Conservation (phyloP, 92 coral and sea anemone species). For the Epizoanthus ramosus region DNA sequence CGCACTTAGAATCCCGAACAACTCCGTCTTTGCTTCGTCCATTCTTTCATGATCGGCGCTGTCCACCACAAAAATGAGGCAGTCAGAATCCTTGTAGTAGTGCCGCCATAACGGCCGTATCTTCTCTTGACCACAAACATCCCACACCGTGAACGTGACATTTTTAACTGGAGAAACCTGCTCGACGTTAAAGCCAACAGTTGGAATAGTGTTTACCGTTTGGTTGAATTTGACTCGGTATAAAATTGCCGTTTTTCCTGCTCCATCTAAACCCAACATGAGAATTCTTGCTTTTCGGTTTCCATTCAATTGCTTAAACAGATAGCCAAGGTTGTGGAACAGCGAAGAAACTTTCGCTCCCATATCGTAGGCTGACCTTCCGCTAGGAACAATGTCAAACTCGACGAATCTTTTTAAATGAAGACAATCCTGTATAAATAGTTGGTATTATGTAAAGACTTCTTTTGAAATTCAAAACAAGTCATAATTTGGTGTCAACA, state of each 20-base stretch:
- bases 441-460: no score
- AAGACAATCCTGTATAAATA: neutral
- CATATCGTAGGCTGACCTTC: neutral
- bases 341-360: slow-evolving; percentile 10
- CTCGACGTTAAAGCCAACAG: slow-evolving; percentile 82
- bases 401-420: neutral
- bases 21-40: slow-evolving; percentile 61
- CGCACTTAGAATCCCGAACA: slow-evolving; percentile 56
- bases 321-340: neutral
- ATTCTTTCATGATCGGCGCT: slow-evolving; percentile 71
- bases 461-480: no score
- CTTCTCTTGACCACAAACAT: slow-evolving; percentile 82
- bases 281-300: slow-evolving; percentile 62
- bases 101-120: slow-evolving; percentile 74
- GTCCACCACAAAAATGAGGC: slow-evolving; percentile 75
- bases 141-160: slow-evolving; percentile 71
- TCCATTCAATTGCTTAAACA: slow-evolving; percentile 6
- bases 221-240: slow-evolving; percentile 83
- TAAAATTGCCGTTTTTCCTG: slow-evolving; percentile 83
- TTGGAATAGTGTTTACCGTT: slow-evolving; percentile 67
- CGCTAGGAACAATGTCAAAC: neutral
- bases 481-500: no score
- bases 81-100: slow-evolving; percentile 67
- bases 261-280: slow-evolving; percentile 81
- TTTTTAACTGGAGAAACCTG: slow-evolving; percentile 71